Evolutionary conservation across 2,797 vertebrate species (phyloP).

Genomic region (Argentina silus): DNA sequence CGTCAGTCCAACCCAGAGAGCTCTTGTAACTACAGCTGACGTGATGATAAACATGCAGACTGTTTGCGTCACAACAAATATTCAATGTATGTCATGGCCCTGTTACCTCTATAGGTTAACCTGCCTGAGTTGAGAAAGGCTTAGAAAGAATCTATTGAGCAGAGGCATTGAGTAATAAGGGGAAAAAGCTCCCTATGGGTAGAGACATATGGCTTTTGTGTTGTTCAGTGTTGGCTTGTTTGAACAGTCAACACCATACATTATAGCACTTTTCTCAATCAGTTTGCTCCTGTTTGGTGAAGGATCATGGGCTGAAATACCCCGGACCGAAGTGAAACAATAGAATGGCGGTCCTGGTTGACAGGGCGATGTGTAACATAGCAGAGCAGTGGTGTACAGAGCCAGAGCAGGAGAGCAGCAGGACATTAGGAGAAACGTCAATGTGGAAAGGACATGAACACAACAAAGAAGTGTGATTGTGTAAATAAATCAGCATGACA

Average conservation of each 20-base stretch:
- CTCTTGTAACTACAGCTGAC: neutral
- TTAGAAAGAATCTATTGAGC: constrained; percentile 37
- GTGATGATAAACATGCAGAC: neutral
- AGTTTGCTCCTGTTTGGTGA: constrained; percentile 66
- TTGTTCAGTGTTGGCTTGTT: constrained; percentile 45
- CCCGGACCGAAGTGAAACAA: constrained; percentile 66
- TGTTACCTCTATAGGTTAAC: neutral
- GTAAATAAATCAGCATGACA: constrained; percentile 3
- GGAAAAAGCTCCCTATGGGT: constrained; percentile 26
- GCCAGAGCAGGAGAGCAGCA: constrained; percentile 41
- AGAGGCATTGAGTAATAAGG: constrained; percentile 27
- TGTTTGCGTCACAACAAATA: neutral
- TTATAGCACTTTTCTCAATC: constrained; percentile 58
- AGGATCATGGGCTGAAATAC: constrained; percentile 64
- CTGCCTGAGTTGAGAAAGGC: neutral
- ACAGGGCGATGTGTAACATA: constrained; percentile 55
- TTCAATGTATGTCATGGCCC: neutral
- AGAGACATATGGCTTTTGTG: constrained; percentile 42
- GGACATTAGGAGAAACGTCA: constrained; percentile 67
- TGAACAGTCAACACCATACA: constrained; percentile 48
- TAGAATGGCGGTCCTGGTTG: constrained; percentile 48
- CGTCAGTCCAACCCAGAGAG: neutral
- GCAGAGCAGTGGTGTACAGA: constrained; percentile 44
- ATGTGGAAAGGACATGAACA: constrained; percentile 52
- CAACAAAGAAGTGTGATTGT: constrained; percentile 53